Base-by-base conservation (phyloP, 2,888 invertebrate species). In the Neuroscelio doddi region DNA sequence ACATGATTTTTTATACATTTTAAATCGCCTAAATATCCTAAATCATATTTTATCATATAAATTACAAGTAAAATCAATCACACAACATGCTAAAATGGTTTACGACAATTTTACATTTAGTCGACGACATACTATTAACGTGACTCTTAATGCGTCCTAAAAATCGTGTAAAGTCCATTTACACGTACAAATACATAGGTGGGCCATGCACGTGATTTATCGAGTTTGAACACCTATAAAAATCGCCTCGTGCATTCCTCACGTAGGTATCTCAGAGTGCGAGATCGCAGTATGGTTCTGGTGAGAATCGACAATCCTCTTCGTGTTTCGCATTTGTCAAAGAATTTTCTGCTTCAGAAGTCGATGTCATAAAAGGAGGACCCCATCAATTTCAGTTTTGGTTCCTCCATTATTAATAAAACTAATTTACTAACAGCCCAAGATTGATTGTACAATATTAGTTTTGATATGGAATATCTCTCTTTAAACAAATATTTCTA, bases 51-150 rank as follows among this genome's bases (percentile, higher is more conserved):
- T n/a, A n/a, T n/a, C n/a, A n/a, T n/a, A n/a, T n/a, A n/a, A n/a
- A n/a, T n/a, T n/a, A n/a, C n/a, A n/a, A n/a, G n/a, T n/a, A n/a
- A n/a, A n/a, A n/a, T n/a, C n/a, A n/a, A n/a, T n/a, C n/a, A n/a
- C n/a, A n/a, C 26, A 8, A 26, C 26, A 8, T 5, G 36, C 58
- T 17, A 41, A 50, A 59, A 46, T 51, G 56, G 56, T 61, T 52
- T 61, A 61, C 52, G 56, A 59, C 49, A 57, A 57, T 64, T 64
- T 46, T 44, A 42, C 57, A 64, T 61, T 52, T 56, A 34, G 12
- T 26, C 55, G 42, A 50, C 47, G 59, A 58, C 58, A 46, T 53
- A 63, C 51, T 46, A 34, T 51, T 51, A 47, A 32, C 42, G 41
- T 10, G 52, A 44, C 10, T 29, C 24, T 36, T 29, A 29, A 26